Conservation (phyloP, 1,140 invertebrate genomes). For the Hylaeus anthracinus region DNA sequence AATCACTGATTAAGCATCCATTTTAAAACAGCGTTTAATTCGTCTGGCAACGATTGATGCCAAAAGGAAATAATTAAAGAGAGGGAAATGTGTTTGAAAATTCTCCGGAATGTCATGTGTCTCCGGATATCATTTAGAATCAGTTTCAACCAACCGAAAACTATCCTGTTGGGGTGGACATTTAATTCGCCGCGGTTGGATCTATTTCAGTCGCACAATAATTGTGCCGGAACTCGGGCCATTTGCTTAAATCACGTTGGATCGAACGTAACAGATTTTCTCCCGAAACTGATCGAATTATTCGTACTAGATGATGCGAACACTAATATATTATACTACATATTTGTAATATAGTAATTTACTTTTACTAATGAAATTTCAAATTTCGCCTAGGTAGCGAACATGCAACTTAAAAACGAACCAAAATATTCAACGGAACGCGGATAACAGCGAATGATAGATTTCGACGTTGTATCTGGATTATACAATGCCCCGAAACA, state of each 20-base stretch:
- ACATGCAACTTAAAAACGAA: background rate
- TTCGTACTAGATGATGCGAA: background rate
- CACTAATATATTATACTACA: no score
- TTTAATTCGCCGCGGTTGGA: background rate
- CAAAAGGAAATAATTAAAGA: background rate
- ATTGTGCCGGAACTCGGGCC: background rate
- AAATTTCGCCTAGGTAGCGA: no score
- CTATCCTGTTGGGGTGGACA: background rate
- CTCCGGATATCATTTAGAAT: background rate
- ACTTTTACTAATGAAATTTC: no score
- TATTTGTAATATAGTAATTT: no score
- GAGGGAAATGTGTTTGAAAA: background rate
- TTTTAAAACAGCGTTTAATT: background rate
- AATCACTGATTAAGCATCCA: background rate
- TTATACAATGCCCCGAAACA: conserved; percentile 21
- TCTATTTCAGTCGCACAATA: background rate
- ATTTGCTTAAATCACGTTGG: background rate
- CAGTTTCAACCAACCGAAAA: background rate
- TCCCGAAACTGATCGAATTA: background rate
- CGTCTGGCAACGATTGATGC: no score
- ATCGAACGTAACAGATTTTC: background rate
- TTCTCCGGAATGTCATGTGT: background rate
- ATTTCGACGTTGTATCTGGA: conserved; percentile 28
- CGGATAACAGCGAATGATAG: conserved; percentile 21
- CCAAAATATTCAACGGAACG: background rate